Conservation (phyloP, 2,797 vertebrate species). For the Poecile montanus region DNA sequence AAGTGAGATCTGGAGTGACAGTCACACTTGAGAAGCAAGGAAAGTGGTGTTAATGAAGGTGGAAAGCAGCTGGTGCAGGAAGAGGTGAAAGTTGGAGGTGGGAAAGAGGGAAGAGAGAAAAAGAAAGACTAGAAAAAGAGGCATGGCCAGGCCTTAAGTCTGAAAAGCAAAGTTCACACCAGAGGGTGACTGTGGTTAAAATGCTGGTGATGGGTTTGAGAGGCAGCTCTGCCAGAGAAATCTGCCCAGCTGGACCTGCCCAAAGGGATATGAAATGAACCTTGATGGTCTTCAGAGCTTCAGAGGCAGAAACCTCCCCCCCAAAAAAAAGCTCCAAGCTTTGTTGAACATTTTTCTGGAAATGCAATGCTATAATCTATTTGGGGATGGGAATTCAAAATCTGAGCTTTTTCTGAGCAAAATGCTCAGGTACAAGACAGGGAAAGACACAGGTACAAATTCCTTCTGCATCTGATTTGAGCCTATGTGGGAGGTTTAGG, state of each 20-base stretch:
- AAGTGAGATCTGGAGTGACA: neutral
- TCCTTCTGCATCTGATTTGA: neutral
- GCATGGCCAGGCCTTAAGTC: neutral
- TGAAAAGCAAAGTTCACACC: neutral
- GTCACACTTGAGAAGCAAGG: neutral
- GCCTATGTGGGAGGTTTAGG: neutral
- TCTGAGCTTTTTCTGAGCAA: neutral
- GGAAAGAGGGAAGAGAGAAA: neutral
- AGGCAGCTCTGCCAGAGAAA: neutral
- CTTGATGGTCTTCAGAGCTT: neutral
- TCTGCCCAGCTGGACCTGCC: neutral
- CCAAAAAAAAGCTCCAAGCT: neutral
- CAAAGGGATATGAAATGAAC: neutral
- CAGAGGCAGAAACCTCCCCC: neutral
- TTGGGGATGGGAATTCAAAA: neutral
- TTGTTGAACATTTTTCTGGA: neutral
- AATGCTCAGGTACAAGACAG: neutral
- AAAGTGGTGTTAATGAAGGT: neutral
- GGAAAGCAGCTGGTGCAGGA: neutral
- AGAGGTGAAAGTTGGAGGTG: neutral
- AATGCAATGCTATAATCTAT: neutral
- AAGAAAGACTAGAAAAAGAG: neutral
- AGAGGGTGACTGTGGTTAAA: neutral
- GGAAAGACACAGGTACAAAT: neutral
- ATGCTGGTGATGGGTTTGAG: neutral